Evolutionary conservation across 2,113 vertebrate genomes (phyloP), one percentile per base, ranked within the genome.

Genomic region (Macrotus californicus): DNA sequence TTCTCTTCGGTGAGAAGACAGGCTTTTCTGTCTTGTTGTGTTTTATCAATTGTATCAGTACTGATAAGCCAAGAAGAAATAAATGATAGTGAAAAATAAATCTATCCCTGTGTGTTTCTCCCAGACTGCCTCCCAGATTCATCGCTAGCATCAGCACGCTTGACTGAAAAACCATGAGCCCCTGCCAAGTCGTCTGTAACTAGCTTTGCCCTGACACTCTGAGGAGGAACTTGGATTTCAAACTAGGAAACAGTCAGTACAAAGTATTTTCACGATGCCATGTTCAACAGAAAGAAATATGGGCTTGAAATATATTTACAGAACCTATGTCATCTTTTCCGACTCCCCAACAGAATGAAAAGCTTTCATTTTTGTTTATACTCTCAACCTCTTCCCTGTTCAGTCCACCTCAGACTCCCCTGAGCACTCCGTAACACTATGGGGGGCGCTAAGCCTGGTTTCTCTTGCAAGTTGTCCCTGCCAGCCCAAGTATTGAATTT

Each of bases 21-120:
- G 22, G 43, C 10, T 93, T 93, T 96, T 97, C 73, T 41, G 21
- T 69, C 26, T 69, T 79, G n/a, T 46, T 91, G 19, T 90, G 12
- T 83, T 90, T 96, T 82, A 91, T 76, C 90, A 75, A 59, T 86
- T 91, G 36, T 83, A 96, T 92, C 88, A 92, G 73, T 94, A 91
- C 75, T 95, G 85, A 79, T 94, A 94, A 82, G 61, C 34, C 52
- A 94, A 88, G 50, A 85, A 75, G 52, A 97, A 93, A 84, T 80
- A 72, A 66, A 72, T 29, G 5, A 70, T 92, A 48, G 82, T 86
- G 82, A 92, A 89, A 96, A 95, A 83, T 86, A 93, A 96, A 77
- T 95, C 85, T 85, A 54, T 92, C 75, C 41, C 34, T 81, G 11
- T 41, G 15, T 54, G 52, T 96, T 82, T 79, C 67, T 15, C 41